Conservation (phyloP, 2,113 vertebrate genomes). For the Raja brachyura region DNA sequence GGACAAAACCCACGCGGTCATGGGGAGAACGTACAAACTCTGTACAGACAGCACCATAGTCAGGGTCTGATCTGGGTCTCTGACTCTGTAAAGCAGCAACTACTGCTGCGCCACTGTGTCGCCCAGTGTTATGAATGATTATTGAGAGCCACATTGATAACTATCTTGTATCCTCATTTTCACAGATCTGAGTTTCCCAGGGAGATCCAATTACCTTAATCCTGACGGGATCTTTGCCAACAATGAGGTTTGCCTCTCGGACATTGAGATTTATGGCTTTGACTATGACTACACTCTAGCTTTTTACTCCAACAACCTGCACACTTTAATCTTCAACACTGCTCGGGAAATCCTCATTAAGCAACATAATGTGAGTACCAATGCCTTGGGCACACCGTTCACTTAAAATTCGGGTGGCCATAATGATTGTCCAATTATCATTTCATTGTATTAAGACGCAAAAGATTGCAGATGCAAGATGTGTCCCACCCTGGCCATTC, state of each 20-base stretch:
- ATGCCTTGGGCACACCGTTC: not conserved
- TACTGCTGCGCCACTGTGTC: too few species aligned
- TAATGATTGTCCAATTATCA: too few species aligned
- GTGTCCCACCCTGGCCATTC: too few species aligned
- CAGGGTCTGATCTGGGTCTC: too few species aligned
- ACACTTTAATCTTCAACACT: constrained; percentile 88
- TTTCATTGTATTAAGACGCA: too few species aligned
- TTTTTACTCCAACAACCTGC: constrained; percentile 89
- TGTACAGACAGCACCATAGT: too few species aligned
- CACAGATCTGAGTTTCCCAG: constrained; percentile 68
- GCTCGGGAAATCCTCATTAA: constrained; percentile 88
- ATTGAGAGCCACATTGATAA: not conserved
- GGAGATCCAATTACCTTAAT: constrained; percentile 73
- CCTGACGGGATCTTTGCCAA: constrained; percentile 93
- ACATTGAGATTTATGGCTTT: constrained; percentile 93
- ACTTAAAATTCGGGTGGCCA: not conserved
- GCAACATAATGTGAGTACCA: constrained; percentile 76
- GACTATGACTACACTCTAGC: constrained; percentile 97
- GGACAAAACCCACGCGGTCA: too few species aligned
- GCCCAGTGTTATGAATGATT: not conserved
- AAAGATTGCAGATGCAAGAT: too few species aligned
- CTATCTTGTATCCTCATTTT: not conserved
- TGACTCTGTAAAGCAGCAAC: too few species aligned
- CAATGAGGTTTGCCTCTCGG: constrained; percentile 90
- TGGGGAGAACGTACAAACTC: too few species aligned